Evolutionary conservation across 2,888 invertebrate species (phyloP).

Genomic region (Nomada lathburiana): DNA sequence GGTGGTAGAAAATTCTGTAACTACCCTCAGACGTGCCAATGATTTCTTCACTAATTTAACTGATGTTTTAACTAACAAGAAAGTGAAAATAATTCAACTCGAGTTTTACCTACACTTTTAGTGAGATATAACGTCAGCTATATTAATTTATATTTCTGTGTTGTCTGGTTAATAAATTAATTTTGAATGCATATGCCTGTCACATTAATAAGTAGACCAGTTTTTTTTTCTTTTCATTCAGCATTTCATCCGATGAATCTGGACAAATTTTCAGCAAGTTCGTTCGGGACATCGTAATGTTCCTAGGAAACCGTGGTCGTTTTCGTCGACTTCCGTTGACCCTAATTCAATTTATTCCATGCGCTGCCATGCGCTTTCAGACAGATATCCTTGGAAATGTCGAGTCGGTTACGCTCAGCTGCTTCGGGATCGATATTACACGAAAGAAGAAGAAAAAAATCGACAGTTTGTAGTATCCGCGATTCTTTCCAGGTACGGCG

Average conservation of each 20-base stretch:
- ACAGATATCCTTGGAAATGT: conserved; percentile 59
- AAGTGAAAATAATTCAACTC: no score
- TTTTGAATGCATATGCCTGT: not conserved
- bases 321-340: conserved; percentile 40
- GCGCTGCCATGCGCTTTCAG: conserved; percentile 39
- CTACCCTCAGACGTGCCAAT: no score
- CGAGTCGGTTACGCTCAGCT: conserved; percentile 54
- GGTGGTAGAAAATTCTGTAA: no score
- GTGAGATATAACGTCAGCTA: no score
- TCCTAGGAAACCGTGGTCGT: not conserved
- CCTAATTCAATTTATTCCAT: conserved; percentile 48
- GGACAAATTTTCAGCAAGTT: not conserved
- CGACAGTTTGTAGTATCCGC: conserved; percentile 12
- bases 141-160: no score
- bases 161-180: not conserved
- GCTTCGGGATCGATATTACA: conserved; percentile 48
- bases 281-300: not conserved
- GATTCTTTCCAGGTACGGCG: conserved; percentile 27
- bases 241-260: not conserved
- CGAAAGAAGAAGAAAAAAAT: conserved; percentile 28
- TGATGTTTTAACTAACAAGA: no score
- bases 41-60: no score
- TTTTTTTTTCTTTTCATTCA: not conserved
- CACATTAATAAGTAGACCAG: not conserved
- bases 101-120: no score